A percentile compares a stretch with the other conserved stretches of the same genome.
Conservation (phyloP, 1,140 invertebrate genomes). For the Drosophila bipectinata region DNA sequence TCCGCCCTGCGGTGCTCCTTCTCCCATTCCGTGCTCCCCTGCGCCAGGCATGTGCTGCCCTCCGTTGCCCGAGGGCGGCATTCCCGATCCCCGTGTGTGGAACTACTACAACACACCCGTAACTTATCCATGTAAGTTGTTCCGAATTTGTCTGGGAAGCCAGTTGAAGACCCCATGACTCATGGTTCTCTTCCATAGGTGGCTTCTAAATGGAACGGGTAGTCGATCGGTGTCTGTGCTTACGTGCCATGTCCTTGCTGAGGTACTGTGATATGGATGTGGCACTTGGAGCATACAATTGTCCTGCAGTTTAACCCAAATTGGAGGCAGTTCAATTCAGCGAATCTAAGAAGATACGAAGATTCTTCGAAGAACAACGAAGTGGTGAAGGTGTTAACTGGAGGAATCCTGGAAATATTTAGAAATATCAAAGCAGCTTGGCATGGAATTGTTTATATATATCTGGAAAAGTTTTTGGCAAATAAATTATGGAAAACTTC, state of each 20-base stretch:
- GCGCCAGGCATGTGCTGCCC: too few relatives aligned
- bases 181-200: too few relatives aligned
- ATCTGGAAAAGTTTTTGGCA: neutral
- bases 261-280: neutral
- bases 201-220: too few relatives aligned
- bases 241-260: neutral
- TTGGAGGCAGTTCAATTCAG: too few relatives aligned
- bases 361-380: neutral
- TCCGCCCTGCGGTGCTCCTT: conserved; percentile 75
- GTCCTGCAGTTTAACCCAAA: neutral
- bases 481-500: neutral
- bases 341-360: too few relatives aligned
- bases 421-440: neutral
- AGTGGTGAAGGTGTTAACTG: neutral
- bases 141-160: too few relatives aligned
- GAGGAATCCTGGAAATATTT: neutral
- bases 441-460: neutral
- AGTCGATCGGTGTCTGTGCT: too few relatives aligned
- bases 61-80: too few relatives aligned
- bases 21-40: conserved; percentile 73
- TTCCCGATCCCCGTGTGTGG: too few relatives aligned
- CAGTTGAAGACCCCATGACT: too few relatives aligned
- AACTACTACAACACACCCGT: too few relatives aligned
- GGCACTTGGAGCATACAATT: conserved; percentile 1
- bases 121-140: too few relatives aligned